Percentiles rank a stretch among this genome's conserved stretches.
These are phyloP conservation scores for Intellagama lesueurii DNA, from an alignment of 2,797 vertebrate species.

Conservation along the genomic window DNA sequence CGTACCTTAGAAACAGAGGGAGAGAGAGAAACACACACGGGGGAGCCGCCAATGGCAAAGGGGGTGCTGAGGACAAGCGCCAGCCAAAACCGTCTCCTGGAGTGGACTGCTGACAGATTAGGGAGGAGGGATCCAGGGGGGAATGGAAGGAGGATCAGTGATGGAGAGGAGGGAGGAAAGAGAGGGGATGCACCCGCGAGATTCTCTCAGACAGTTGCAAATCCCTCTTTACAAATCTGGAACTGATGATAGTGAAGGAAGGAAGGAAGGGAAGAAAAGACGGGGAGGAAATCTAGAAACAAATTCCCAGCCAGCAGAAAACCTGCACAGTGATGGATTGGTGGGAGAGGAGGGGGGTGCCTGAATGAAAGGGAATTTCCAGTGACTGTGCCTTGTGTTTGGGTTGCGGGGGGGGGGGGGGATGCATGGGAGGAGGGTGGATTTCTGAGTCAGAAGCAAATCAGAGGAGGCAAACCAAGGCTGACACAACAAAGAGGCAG, in stretches of 20 bases:
- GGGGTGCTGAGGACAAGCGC: not conserved
- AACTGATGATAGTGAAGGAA: not conserved
- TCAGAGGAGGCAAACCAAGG: slow-evolving; percentile 31
- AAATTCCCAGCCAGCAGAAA: not conserved
- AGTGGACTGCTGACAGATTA: slow-evolving; percentile 31
- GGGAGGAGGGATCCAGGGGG: not conserved
- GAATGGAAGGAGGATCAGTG: not conserved
- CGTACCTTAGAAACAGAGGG: slow-evolving; percentile 35
- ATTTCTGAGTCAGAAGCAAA: slow-evolving; percentile 32
- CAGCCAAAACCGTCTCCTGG: slow-evolving; percentile 37
- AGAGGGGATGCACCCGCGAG: not conserved
- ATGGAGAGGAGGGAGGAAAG: not conserved
- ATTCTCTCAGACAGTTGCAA: not conserved
- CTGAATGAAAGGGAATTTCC: slow-evolving; percentile 27
- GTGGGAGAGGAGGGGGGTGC: not conserved
- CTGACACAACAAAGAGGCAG: slow-evolving; percentile 64
- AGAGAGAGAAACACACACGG: not conserved
- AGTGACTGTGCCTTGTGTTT: slow-evolving; percentile 23
- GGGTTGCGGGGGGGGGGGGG: not conserved
- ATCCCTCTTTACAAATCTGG: slow-evolving; percentile 6
- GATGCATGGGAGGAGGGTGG: slow-evolving; percentile 3
- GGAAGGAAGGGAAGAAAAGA: not conserved
- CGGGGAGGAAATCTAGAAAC: not conserved
- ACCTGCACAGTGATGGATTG: slow-evolving; percentile 4
- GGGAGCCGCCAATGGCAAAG: slow-evolving; percentile 6